Conservation (phyloP, 2,113 vertebrate species). For the Ciconia stormi region DNA sequence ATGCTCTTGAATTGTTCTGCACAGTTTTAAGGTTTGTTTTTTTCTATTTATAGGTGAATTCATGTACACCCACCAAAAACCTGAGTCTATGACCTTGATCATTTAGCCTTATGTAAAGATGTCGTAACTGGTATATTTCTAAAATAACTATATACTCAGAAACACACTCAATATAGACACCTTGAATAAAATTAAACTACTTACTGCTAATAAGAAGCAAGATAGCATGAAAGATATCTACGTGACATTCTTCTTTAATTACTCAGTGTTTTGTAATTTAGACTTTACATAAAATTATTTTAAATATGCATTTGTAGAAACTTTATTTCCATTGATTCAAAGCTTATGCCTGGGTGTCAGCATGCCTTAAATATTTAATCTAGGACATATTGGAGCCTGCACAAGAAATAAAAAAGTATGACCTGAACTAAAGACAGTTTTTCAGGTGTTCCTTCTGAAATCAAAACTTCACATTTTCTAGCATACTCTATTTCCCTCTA, state of each 20-base stretch:
- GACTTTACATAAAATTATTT: neutral
- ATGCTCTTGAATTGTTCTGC: neutral
- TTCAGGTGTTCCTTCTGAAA: neutral
- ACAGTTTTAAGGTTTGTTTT: neutral
- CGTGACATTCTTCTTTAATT: neutral
- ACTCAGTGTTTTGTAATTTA: neutral
- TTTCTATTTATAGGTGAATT: neutral
- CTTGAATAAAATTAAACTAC: neutral
- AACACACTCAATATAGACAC: neutral
- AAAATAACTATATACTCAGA: neutral
- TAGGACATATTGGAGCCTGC: neutral
- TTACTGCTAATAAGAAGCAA: neutral
- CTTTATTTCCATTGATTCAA: neutral
- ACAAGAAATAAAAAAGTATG: neutral
- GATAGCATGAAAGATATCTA: neutral
- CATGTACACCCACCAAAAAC: neutral
- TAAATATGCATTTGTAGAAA: neutral
- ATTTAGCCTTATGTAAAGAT: neutral
- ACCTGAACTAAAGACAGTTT: neutral
- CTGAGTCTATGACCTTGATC: neutral
- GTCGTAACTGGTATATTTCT: neutral
- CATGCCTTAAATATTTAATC: neutral
- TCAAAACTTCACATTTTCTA: neutral
- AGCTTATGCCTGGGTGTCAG: neutral
- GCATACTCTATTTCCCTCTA: accelerated